Conservation (phyloP, 2,888 invertebrate genomes). For the Omphaloscelis lunosa region DNA sequence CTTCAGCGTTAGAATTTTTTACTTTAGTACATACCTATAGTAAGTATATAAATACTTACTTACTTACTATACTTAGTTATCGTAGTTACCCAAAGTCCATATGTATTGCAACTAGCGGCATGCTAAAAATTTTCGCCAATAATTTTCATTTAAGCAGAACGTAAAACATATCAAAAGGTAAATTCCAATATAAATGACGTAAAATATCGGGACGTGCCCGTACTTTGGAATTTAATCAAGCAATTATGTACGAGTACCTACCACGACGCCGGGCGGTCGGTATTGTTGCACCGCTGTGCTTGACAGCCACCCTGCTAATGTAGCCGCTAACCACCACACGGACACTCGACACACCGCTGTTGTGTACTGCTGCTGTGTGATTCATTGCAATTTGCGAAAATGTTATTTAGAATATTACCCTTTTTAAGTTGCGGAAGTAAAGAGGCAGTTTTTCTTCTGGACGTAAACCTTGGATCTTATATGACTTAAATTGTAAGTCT, state of each 20-base stretch:
- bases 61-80: too few relatives aligned
- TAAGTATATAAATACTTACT: not conserved
- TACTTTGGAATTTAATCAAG: constrained; percentile 50
- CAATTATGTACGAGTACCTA: constrained; percentile 29
- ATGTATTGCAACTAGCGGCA: not conserved
- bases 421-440: not conserved
- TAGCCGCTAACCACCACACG: constrained; percentile 13
- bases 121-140: not conserved
- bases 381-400: constrained; percentile 1
- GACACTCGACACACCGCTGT: constrained; percentile 11
- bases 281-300: constrained; percentile 23
- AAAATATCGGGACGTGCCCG: constrained; percentile 11
- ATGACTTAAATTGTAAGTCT: not conserved
- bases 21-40: too few relatives aligned
- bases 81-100: not conserved
- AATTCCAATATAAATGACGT: constrained; percentile 20
- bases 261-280: not conserved
- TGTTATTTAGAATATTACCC: not conserved
- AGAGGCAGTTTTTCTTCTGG: too few relatives aligned
- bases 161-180: constrained; percentile 12
- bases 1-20: not conserved
- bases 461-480: not conserved
- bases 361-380: too few relatives aligned
- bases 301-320: constrained; percentile 42
- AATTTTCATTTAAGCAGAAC: not conserved